Evolutionary conservation across 2,888 invertebrate genomes (phyloP).

Genomic region (Candidula unifasciata): DNA sequence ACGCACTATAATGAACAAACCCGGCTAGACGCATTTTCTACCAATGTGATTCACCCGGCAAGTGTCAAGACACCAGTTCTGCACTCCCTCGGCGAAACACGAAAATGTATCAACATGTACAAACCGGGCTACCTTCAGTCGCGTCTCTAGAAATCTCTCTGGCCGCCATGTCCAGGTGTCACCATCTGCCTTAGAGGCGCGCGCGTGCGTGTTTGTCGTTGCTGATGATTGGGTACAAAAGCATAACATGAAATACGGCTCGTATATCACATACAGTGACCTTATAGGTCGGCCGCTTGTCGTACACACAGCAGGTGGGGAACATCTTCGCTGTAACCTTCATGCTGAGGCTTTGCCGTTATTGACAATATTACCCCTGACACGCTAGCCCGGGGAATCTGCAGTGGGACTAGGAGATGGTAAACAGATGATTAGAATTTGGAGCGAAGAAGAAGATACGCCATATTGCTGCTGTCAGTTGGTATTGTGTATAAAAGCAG

Average conservation of each 20-base stretch:
- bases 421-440: background rate
- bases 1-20: too few relatives aligned
- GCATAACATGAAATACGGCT: conserved; percentile 12
- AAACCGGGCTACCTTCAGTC: background rate
- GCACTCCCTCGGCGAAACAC: background rate
- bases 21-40: too few relatives aligned
- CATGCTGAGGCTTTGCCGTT: background rate
- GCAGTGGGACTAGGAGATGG: background rate
- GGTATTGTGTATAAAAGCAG: too few relatives aligned
- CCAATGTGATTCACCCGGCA: too few relatives aligned
- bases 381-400: background rate
- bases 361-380: background rate
- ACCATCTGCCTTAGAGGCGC: background rate
- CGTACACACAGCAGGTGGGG: conserved; percentile 1
- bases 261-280: conserved; percentile 3
- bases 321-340: conserved; percentile 8
- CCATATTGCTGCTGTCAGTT: too few relatives aligned
- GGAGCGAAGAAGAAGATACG: background rate
- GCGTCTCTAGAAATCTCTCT: background rate
- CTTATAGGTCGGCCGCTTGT: background rate
- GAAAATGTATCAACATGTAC: background rate
- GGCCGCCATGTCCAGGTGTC: background rate
- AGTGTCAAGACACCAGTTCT: background rate
- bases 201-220: background rate
- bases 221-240: background rate